Evolutionary conservation across 2,888 invertebrate genomes (phyloP).

Genomic region (Caenorhabditis becei): DNA sequence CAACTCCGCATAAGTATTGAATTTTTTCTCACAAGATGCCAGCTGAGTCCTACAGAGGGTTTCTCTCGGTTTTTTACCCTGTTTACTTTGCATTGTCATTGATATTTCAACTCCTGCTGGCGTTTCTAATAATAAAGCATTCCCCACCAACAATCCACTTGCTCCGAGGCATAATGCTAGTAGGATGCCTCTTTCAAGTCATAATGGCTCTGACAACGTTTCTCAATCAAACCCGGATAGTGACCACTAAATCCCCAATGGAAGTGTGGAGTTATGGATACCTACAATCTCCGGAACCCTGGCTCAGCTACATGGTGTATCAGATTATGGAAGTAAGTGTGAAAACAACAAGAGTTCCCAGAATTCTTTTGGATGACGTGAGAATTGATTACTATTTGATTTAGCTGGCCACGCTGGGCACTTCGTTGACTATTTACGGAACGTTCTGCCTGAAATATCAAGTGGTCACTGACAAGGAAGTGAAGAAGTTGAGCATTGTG

Average conservation of each 20-base stretch:
- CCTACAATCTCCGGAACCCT: conserved; percentile 15
- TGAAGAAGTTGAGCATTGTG: conserved; percentile 13
- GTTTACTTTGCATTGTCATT: conserved; percentile 10
- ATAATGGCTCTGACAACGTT: conserved; percentile 11
- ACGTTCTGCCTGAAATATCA: conserved; percentile 34
- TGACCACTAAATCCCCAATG: conserved; percentile 18
- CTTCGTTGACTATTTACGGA: conserved; percentile 27
- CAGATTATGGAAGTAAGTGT: conserved; percentile 25
- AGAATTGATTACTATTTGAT: too few species aligned
- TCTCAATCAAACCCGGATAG: conserved; percentile 19
- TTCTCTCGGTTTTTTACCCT: conserved; percentile 23
- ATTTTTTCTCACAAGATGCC: conserved; percentile 5
- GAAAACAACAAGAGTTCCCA: background rate
- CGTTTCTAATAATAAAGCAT: conserved; percentile 32
- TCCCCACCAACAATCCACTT: conserved; percentile 33
- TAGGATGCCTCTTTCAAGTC: conserved; percentile 31
- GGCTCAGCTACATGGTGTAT: conserved; percentile 31
- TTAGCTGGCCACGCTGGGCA: conserved; percentile 22
- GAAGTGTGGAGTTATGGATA: conserved; percentile 36
- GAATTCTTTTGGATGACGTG: too few species aligned
- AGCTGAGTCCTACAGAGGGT: background rate
- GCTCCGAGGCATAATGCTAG: conserved; percentile 9
- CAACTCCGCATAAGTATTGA: background rate
- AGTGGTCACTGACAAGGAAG: conserved; percentile 26
- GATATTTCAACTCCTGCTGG: conserved; percentile 10